Base-by-base conservation (phyloP, 2,888 invertebrate species). In the Tetrapedia diversipes region DNA sequence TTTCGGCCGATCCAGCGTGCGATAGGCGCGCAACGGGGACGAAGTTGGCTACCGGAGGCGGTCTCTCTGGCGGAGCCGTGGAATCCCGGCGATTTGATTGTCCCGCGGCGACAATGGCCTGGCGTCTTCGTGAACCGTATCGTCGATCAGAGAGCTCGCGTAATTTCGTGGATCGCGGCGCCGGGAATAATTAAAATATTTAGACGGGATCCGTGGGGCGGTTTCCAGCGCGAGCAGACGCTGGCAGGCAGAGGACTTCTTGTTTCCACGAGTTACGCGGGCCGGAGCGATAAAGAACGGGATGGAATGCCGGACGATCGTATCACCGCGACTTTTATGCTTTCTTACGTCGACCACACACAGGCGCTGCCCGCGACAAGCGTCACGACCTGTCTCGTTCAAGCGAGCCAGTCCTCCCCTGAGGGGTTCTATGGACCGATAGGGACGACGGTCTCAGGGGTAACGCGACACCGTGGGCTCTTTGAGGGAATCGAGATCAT, bases 251-350 rank as follows among this genome's bases (percentile, higher is more conserved):
- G n/a, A n/a, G n/a, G n/a, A n/a, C 59, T 53, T 39, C 60, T 76
- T 67, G 45, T 61, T 64, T 63, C n/a, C 56, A 61, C 66, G 76
- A 69, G 63, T 61, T 72, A 54, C 57, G 69, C 71, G 63, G 8
- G 60, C 53, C 74, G 41, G 70, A 82, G 79, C 82, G 77, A 88
- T 88, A 88, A 88, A 88, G 83, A 86, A 87, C 81, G 72, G 60
- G 68, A 68, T 70, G 86, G 89, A 87, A 89, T 89, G 87, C 77
- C 79, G 82, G 76, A 63, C 77, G 88, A 89, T 89, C 79, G 81
- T 87, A 87, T 87, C 87, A 76, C 45, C 67, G 66, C 54, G 86
- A 88, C 87, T 85, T 89, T 89, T 89, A 89, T 88, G 84, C 83
- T 80, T 85, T 82, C 86, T 87, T 87, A 86, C 78, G 85, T 73